Conservation (phyloP, 2,113 vertebrate species). For the Collichthys lucidus region DNA sequence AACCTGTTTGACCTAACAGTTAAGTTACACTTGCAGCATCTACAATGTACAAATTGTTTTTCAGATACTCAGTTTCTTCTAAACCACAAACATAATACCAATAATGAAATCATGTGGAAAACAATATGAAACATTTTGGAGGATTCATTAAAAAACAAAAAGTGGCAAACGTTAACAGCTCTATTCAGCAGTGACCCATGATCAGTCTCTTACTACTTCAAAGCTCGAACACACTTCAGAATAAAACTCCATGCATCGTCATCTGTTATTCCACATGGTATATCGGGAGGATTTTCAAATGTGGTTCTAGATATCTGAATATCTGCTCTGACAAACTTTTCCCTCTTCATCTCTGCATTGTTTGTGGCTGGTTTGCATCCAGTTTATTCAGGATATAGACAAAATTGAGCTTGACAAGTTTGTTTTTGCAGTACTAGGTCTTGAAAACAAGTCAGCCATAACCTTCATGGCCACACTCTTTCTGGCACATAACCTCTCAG, state of each 20-base stretch:
- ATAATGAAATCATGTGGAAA: constrained; percentile 3
- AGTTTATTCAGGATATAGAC: background rate
- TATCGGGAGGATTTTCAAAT: background rate
- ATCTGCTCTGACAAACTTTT: background rate
- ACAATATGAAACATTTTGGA: background rate
- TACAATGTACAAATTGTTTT: background rate
- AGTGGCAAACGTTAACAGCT: background rate
- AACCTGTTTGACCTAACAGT: background rate
- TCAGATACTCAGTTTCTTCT: background rate
- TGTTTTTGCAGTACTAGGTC: background rate
- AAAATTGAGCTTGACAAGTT: background rate
- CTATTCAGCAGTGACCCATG: background rate
- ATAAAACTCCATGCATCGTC: background rate
- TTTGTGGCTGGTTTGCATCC: background rate
- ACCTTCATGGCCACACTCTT: background rate
- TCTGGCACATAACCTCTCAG: background rate
- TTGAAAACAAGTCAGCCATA: background rate
- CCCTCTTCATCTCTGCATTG: background rate
- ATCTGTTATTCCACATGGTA: background rate
- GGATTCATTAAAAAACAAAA: background rate
- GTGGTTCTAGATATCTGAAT: background rate
- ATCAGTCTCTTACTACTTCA: background rate
- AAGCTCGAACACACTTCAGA: background rate
- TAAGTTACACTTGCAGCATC: background rate
- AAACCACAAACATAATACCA: background rate